phyloP scores from a whole-genome alignment of 2,113 vertebrate species.

The Leucopsar rothschildi region DNA sequence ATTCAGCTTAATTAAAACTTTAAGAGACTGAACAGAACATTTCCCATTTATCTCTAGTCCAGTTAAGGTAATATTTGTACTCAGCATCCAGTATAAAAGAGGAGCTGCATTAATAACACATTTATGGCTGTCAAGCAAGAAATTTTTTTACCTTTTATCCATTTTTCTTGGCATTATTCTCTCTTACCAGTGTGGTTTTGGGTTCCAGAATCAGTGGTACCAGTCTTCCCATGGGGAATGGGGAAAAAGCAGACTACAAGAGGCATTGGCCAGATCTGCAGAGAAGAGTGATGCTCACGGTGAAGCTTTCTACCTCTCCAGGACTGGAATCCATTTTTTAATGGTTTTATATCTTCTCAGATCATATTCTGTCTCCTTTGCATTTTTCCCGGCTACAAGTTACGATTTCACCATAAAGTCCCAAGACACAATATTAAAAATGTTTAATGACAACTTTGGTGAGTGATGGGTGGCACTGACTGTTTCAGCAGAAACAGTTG shows the following conservation, averaged over 20 bases:
- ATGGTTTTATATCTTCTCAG: background rate
- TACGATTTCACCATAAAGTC: background rate
- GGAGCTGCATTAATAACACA: background rate
- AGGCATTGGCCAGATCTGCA: background rate
- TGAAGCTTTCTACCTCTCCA: background rate
- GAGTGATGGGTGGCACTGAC: background rate
- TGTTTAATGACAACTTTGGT: background rate
- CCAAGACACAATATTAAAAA: background rate
- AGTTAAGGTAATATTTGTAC: background rate
- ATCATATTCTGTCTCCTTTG: background rate
- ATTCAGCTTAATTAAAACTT: background rate
- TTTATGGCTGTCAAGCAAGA: background rate
- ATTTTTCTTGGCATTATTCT: background rate
- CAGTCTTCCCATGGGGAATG: background rate
- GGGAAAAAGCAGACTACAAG: background rate
- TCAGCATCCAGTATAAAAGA: background rate
- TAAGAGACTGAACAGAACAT: background rate
- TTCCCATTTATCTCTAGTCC: background rate
- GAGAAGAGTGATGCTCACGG: background rate
- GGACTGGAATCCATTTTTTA: background rate
- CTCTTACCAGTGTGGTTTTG: background rate
- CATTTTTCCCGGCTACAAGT: background rate
- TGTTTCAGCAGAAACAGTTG: background rate
- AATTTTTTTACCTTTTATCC: background rate
- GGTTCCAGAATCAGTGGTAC: background rate